phyloP scores from a whole-genome alignment of 23 tunicate genomes.

The Trididemnum nubilum region DNA sequence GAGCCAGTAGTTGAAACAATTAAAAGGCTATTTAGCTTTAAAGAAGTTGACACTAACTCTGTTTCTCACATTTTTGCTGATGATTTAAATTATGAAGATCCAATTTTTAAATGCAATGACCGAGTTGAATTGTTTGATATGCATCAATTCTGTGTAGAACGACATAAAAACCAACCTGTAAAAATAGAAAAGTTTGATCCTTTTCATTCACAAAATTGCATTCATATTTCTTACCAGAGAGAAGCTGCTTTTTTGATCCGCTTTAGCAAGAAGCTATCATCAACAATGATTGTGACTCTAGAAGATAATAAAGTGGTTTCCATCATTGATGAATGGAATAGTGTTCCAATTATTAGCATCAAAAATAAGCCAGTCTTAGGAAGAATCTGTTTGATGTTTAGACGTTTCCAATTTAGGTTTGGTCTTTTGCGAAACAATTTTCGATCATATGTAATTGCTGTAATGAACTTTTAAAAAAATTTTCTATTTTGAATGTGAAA shows the following conservation, averaged over 20 bases:
- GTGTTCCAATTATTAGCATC: background rate
- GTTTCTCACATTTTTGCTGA: background rate
- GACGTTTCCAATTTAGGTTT: no score
- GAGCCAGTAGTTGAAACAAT: background rate
- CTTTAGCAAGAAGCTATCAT: background rate
- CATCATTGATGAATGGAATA: conserved; percentile 14
- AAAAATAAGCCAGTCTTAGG: background rate
- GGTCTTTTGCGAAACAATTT: no score
- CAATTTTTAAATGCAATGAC: background rate
- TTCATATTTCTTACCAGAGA: conserved; percentile 22
- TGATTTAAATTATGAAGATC: conserved; percentile 13
- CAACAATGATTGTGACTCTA: background rate
- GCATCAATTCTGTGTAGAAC: background rate
- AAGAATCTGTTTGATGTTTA: background rate
- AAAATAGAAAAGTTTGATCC: background rate
- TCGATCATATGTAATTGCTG: no score
- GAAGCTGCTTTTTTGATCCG: background rate
- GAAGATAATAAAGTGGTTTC: background rate
- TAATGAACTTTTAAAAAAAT: no score
- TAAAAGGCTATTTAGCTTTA: background rate
- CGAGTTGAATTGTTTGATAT: background rate
- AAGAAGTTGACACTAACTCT: background rate
- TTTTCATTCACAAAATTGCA: conserved; percentile 16
- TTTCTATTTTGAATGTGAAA: no score
- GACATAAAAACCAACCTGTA: background rate